Evolutionary conservation across 2,797 vertebrate species (phyloP).

Genomic region (Argya squamiceps): DNA sequence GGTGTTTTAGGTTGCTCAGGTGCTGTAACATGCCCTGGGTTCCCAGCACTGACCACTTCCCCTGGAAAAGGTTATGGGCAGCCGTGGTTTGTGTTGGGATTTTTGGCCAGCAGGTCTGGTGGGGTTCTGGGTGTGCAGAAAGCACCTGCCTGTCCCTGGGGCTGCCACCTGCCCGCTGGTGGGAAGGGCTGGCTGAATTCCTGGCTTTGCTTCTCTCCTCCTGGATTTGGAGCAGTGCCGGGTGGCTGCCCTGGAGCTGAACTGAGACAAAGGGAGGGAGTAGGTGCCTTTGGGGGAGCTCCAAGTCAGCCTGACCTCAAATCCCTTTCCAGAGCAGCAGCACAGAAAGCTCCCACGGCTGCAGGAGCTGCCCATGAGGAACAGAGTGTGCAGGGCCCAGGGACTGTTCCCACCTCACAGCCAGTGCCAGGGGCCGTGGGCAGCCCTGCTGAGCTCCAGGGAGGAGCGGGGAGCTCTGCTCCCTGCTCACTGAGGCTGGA

Average conservation of each 20-base stretch:
- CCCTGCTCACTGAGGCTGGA: fast-evolving
- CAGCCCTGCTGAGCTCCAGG: not conserved
- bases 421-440: not conserved
- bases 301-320: conserved; percentile 37
- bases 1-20: fast-evolving
- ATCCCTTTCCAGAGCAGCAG: not conserved
- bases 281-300: not conserved
- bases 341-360: not conserved
- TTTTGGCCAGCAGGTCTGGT: not conserved
- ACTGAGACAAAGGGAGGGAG: not conserved
- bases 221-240: not conserved
- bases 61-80: not conserved
- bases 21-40: not conserved
- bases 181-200: not conserved
- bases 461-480: not conserved
- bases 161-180: not conserved
- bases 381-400: fast-evolving
- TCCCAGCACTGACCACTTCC: not conserved
- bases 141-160: not conserved
- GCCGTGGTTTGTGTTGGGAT: not conserved
- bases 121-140: not conserved
- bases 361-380: not conserved
- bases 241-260: not conserved
- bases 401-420: fast-evolving
- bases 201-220: not conserved